Percentiles rank a stretch among this genome's conserved stretches.
These are phyloP conservation scores for Euschistus heros DNA, from an alignment of 1,140 invertebrate species.

Conservation along the genomic window DNA sequence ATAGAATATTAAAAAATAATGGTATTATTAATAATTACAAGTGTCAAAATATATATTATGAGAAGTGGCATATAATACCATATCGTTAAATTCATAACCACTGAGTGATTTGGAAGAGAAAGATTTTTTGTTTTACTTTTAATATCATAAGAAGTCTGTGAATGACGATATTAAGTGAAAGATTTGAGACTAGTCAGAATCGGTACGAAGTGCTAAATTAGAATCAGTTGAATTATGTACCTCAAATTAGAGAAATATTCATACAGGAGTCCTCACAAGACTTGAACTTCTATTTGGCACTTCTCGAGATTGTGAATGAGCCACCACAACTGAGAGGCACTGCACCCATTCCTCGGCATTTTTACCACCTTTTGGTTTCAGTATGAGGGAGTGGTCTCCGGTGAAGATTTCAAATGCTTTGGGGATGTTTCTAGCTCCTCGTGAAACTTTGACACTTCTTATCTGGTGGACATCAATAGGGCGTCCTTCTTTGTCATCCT, in stretches of 20 bases:
- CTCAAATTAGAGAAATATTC: background rate
- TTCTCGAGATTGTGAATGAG: constrained; percentile 56
- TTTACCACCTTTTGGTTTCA: constrained; percentile 89
- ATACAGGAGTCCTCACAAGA: constrained; percentile 31
- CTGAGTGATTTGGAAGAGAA: too few species aligned
- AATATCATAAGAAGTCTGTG: too few species aligned
- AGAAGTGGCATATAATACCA: too few species aligned
- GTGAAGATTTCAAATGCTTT: constrained; percentile 95
- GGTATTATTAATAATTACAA: too few species aligned
- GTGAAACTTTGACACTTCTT: constrained; percentile 77
- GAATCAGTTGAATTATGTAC: too few species aligned
- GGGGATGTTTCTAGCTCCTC: constrained; percentile 76
- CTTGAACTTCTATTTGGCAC: constrained; percentile 31
- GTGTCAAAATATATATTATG: too few species aligned
- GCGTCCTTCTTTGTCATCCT: constrained; percentile 38
- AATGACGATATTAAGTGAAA: too few species aligned
- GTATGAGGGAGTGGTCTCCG: constrained; percentile 76
- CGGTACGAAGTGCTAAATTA: too few species aligned
- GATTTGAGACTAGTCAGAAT: too few species aligned
- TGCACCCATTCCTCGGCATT: constrained; percentile 92
- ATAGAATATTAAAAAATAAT: too few species aligned
- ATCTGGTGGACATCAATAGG: constrained; percentile 82
- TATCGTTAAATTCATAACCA: too few species aligned
- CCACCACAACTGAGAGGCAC: constrained; percentile 76
- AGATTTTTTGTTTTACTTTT: too few species aligned